Conservation (phyloP, 2,888 invertebrate species). For the Spatulosminthurus flaviceps region DNA sequence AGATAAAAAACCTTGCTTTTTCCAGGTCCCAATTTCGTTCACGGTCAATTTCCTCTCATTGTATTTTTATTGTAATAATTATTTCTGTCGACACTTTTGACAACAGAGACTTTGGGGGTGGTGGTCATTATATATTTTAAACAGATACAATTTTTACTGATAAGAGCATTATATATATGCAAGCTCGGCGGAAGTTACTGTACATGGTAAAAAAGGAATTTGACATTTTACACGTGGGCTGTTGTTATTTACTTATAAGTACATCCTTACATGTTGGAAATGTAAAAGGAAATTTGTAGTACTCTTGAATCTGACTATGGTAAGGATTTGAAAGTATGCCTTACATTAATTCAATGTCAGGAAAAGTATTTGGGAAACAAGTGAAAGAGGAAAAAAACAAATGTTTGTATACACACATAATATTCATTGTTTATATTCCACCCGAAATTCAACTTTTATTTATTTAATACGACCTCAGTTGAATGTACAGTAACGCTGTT, state of each 20-base stretch:
- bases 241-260: no score
- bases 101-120: not conserved
- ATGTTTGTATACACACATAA: no score
- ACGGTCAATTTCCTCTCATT: not conserved
- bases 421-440: not conserved
- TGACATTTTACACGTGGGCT: no score
- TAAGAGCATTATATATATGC: no score
- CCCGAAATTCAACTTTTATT: slow-evolving; percentile 2
- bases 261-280: no score
- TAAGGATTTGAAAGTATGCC: no score
- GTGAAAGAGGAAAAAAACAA: not conserved
- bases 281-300: no score
- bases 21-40: not conserved
- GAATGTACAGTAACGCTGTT: not conserved
- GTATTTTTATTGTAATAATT: not conserved
- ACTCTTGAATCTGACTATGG: no score
- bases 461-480: not conserved
- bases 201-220: no score
- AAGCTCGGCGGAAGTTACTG: no score
- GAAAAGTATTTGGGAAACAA: not conserved
- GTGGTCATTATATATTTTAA: slow-evolving; percentile 2
- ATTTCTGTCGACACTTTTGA: not conserved
- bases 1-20: not conserved
- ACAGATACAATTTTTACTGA: no score
- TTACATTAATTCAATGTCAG: slow-evolving; percentile 6